Percentiles rank a stretch among this genome's conserved stretches.
These are phyloP conservation scores for Alviniconcha strummeri DNA, from an alignment of 2,888 invertebrate species.

Conservation along the genomic window DNA sequence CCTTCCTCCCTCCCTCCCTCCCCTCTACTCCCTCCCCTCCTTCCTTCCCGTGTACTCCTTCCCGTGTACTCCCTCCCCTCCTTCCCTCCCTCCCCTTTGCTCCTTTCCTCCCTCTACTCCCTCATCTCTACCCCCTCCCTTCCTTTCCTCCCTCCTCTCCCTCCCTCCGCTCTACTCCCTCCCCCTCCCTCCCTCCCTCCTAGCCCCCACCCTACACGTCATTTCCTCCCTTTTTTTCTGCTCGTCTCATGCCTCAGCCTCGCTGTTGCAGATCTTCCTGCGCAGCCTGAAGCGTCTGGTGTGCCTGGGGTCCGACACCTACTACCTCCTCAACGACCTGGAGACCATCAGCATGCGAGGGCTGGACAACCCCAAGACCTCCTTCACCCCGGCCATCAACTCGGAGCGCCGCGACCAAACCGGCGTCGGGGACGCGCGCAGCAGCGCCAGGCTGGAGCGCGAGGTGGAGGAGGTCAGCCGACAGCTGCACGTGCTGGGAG, in stretches of 20 bases:
- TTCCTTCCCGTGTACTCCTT: background rate
- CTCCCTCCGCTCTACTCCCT: background rate
- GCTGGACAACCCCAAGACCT: slow-evolving; percentile 50
- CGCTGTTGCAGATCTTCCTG: slow-evolving; percentile 55
- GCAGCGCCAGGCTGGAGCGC: slow-evolving; percentile 52
- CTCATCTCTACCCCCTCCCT: background rate
- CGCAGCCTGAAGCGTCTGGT: slow-evolving; percentile 59
- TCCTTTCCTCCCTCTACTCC: background rate
- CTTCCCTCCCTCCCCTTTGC: background rate
- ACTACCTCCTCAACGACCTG: slow-evolving; percentile 61
- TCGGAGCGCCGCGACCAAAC: slow-evolving; percentile 33
- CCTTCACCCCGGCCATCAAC: slow-evolving; percentile 22
- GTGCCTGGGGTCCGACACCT: slow-evolving; percentile 60
- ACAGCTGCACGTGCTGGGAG: slow-evolving; percentile 54
- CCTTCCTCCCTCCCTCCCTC: too few species aligned
- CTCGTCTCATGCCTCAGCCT: background rate
- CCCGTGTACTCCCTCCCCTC: background rate
- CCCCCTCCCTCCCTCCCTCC: background rate
- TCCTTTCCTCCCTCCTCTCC: background rate
- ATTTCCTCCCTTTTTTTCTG: background rate
- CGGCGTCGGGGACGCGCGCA: slow-evolving; percentile 9
- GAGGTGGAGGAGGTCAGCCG: slow-evolving; percentile 60
- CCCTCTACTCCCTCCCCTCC: background rate
- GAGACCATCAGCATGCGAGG: slow-evolving; percentile 61
- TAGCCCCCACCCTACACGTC: background rate